phyloP scores from a whole-genome alignment of 2,113 vertebrate genomes.

The Oncorhynchus mykiss region DNA sequence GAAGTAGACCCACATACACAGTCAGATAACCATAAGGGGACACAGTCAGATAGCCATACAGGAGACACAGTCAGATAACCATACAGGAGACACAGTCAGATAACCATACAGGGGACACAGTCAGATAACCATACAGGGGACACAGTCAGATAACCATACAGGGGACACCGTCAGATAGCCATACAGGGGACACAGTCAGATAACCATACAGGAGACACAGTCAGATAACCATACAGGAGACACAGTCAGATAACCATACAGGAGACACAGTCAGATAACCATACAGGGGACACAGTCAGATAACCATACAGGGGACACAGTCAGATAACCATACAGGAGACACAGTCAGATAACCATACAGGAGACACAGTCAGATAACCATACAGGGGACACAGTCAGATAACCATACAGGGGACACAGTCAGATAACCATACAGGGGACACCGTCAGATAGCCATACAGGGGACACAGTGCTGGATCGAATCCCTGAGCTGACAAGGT shows the following conservation, averaged over 20 bases:
- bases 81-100: not conserved
- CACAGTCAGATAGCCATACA: conserved; percentile 3
- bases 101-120: not conserved
- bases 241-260: no score
- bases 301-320: not conserved
- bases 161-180: not conserved
- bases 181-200: no score
- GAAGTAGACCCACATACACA: not conserved
- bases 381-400: not conserved
- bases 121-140: not conserved
- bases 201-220: no score
- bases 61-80: no score
- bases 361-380: not conserved
- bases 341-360: not conserved
- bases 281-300: no score
- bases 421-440: no score
- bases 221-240: no score
- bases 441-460: no score
- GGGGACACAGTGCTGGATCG: no score
- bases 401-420: no score
- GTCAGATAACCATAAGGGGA: not conserved
- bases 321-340: not conserved
- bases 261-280: no score
- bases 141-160: conserved; percentile 6
- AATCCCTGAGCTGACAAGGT: no score